Percentiles rank a stretch among this genome's conserved stretches.
Evolutionary conservation across 2,888 invertebrate species (phyloP).

Genomic region (Thysanoteuthis rhombus): DNA sequence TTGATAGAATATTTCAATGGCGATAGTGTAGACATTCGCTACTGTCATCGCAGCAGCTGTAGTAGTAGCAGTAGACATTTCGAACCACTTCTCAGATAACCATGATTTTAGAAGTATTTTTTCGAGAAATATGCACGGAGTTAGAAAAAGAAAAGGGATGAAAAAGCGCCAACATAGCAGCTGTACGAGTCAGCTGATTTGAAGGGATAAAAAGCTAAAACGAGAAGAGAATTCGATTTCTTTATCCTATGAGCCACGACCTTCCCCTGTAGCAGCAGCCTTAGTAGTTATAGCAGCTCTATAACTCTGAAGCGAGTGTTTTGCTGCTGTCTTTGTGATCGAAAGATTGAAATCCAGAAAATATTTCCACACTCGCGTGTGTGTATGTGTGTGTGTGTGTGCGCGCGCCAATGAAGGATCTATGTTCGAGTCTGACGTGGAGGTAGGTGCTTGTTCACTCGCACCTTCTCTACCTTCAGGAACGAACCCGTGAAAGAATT

Average conservation of each 20-base stretch:
- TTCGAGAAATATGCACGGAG: no score
- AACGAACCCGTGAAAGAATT: background rate
- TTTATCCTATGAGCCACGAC: background rate
- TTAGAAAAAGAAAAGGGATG: background rate
- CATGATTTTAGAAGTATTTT: background rate
- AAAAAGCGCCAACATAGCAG: background rate
- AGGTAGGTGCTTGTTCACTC: background rate
- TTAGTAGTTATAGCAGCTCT: background rate
- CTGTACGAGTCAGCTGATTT: background rate
- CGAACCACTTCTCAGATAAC: background rate
- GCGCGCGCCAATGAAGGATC: background rate
- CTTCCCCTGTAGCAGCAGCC: background rate
- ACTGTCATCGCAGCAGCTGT: background rate
- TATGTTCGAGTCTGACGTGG: background rate
- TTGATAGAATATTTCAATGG: background rate
- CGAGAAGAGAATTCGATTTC: background rate
- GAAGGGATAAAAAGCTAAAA: background rate
- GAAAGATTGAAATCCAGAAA: background rate
- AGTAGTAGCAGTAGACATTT: background rate
- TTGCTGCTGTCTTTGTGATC: background rate
- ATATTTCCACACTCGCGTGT: background rate
- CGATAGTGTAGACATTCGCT: background rate
- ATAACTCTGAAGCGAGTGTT: background rate
- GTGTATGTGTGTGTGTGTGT: no score
- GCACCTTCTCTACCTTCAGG: background rate